Conservation (phyloP, 2,113 vertebrate species). For the Hiodon alosoides region DNA sequence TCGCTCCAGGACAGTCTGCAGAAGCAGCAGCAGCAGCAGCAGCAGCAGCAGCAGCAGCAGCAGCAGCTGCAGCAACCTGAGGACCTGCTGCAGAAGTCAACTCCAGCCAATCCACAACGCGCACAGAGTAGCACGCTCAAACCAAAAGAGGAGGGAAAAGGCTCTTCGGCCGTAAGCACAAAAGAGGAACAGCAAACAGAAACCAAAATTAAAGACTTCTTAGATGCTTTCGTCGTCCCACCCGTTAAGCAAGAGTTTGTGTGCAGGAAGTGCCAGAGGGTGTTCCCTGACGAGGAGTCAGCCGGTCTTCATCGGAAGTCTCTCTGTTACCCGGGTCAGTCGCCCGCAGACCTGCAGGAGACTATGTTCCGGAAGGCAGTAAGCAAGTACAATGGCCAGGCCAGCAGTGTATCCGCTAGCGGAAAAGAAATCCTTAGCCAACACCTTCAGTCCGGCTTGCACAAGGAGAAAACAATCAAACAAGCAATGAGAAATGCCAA, state of each 20-base stretch:
- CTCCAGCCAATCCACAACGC: constrained; percentile 72
- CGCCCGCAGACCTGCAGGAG: constrained; percentile 96
- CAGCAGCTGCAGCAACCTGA: constrained; percentile 67
- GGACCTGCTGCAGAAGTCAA: constrained; percentile 71
- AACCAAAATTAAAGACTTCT: constrained; percentile 92
- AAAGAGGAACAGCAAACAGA: constrained; percentile 90
- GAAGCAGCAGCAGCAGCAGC: constrained; percentile 88
- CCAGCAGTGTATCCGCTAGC: constrained; percentile 95
- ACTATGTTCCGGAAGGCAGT: constrained; percentile 97
- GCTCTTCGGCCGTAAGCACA: constrained; percentile 95
- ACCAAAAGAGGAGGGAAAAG: constrained; percentile 85
- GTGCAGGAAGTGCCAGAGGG: constrained; percentile 99
- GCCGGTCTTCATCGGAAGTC: constrained; percentile 97
- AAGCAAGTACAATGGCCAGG: constrained; percentile 97
- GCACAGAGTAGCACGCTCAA: constrained; percentile 76
- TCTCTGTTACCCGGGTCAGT: constrained; percentile 98
- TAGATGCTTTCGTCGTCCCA: constrained; percentile 93
- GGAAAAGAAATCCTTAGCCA: constrained; percentile 98
- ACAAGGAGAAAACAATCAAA: constrained; percentile 99
- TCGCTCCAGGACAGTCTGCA: constrained; percentile 94
- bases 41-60: constrained; percentile 69
- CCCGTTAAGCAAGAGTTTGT: constrained; percentile 99
- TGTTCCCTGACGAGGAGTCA: constrained; percentile 97
- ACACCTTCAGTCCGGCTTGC: constrained; percentile 99
- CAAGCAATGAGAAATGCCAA: constrained; percentile 99